A percentile compares a stretch with the other conserved stretches of the same genome.
phyloP scores from a whole-genome alignment of 2,888 invertebrate genomes.

The Lysandra bellargus region DNA sequence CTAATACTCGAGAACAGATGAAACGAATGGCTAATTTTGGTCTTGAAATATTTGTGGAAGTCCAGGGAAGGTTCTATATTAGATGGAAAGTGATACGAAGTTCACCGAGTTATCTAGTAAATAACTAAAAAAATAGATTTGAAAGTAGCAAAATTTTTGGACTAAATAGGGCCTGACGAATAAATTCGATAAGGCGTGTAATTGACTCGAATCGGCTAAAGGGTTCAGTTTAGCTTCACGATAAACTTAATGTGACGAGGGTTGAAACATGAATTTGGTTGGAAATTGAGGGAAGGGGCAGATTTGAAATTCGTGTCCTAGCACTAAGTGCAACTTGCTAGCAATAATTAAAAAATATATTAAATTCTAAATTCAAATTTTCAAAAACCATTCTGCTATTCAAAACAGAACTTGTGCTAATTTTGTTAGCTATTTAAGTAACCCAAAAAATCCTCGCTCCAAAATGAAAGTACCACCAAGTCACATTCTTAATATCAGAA shows the following conservation, averaged over 20 bases:
- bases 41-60: too few relatives aligned
- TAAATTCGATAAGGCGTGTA: background rate
- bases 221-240: background rate
- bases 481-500: slow-evolving; percentile 11
- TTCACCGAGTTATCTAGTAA: too few relatives aligned
- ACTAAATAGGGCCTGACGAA: background rate
- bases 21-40: too few relatives aligned
- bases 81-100: too few relatives aligned
- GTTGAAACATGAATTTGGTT: background rate
- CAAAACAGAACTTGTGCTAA: too few relatives aligned
- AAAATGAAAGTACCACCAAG: background rate
- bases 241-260: background rate
- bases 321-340: background rate
- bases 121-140: background rate
- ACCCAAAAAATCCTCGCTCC: background rate
- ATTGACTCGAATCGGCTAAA: background rate
- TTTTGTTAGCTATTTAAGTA: too few relatives aligned
- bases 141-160: background rate
- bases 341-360: too few relatives aligned
- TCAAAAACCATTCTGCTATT: too few relatives aligned
- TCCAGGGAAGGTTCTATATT: too few relatives aligned
- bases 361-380: too few relatives aligned
- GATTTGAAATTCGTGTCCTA: background rate
- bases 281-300: background rate
- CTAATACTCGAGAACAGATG: too few relatives aligned